Evolutionary conservation across 2,888 invertebrate species (phyloP), one percentile per base, ranked within the genome.

Genomic region (Diarsia mendica): DNA sequence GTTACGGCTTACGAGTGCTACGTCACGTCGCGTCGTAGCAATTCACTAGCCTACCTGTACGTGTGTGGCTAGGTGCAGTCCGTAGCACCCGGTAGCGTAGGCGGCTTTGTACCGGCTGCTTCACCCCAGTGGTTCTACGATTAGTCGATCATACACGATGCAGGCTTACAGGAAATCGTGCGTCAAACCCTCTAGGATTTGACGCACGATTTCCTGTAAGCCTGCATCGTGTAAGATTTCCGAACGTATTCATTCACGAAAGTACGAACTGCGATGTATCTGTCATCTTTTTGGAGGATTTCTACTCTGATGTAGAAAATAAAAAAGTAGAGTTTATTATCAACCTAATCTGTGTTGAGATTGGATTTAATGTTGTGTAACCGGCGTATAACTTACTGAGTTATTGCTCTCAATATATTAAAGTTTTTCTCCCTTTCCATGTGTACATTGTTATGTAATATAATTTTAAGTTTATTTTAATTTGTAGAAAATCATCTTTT

Each of bases 11-110:
- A 44, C 13, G 65, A 71, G 48, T 33, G 65, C 68, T 80, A 84
- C 81, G 69, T 70, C 58, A 75, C 63, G 20, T 69, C 28, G 15
- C 58, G 15, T n/a, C 81, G 81, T 84, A 80, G 81, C 67, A 20
- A 63, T 51, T 67, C 11, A 46, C 39, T 55, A 65, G 67, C 28
- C 33, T 61, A 51, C 48, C n/a, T 18, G 20, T 53, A 65, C 33
- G 9, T 33, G 33, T 18, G 58, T 44, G 58, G 20, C 23, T 78
- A 60, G 60, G 44, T 66, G 53, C n/a, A 63, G 15, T 44, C n/a
- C n/a, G n/a, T 68, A 71, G 61, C 49, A 51, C 44, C 10, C 10
- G 23, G 28, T 28, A 55, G 18, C 63, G 69, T 70, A 67, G 60
- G 65, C 20, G 55, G 64, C 69, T 70, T 75, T 84, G 53, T 77